A percentile compares a stretch with the other conserved stretches of the same genome.
Conservation (phyloP, 2,113 vertebrate genomes). For the Felis chaus region DNA sequence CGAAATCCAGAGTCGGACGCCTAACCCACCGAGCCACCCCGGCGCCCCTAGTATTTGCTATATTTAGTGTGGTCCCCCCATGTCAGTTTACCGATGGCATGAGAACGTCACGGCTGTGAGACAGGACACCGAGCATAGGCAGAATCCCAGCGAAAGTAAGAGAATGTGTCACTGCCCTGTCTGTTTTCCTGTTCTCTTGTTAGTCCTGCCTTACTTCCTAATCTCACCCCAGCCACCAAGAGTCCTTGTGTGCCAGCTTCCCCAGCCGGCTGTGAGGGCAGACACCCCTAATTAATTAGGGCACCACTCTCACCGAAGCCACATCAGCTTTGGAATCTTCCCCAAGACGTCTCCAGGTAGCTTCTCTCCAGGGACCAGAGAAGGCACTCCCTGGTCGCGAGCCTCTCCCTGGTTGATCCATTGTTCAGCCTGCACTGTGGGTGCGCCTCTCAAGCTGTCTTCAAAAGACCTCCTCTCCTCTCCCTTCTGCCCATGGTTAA, state of each 20-base stretch:
- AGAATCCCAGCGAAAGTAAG: background rate
- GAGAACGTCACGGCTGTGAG: background rate
- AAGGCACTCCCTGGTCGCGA: background rate
- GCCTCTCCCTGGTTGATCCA: background rate
- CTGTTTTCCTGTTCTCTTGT: background rate
- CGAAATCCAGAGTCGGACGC: too few species aligned
- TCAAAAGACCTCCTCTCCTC: background rate
- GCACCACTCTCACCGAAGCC: background rate
- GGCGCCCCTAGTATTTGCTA: too few species aligned
- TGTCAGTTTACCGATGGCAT: background rate
- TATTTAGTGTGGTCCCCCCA: background rate
- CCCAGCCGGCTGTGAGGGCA: background rate
- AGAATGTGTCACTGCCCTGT: background rate
- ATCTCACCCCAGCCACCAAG: accelerated
- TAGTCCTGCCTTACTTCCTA: background rate
- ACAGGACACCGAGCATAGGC: background rate
- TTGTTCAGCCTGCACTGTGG: background rate
- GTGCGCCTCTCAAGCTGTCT: background rate
- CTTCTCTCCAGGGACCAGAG: background rate
- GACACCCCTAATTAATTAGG: background rate
- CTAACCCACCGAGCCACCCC: too few species aligned
- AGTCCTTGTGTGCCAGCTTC: background rate
- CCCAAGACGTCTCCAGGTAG: background rate
- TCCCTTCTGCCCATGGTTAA: background rate
- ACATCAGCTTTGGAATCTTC: background rate